phyloP scores from a whole-genome alignment of 2,888 invertebrate species.

The Pteria penguin region DNA sequence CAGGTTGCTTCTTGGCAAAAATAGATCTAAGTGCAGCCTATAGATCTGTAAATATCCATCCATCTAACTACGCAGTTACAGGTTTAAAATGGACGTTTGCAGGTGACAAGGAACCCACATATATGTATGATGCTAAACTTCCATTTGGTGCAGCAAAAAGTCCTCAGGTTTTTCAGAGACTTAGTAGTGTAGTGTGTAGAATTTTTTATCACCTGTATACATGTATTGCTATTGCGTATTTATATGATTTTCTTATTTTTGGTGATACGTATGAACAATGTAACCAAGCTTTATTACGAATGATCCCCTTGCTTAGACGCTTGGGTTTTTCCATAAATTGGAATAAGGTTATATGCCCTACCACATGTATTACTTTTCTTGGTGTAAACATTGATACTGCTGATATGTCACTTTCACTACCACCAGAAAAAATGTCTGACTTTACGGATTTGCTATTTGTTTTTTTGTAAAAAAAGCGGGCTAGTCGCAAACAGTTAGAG shows the following conservation, averaged over 20 bases:
- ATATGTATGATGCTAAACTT: constrained; percentile 10
- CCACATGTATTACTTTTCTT: not conserved
- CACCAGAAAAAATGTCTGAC: not conserved
- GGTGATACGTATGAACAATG: not conserved
- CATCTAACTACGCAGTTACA: not conserved
- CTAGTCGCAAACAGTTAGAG: not conserved
- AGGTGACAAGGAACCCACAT: too few species aligned
- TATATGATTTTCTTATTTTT: constrained; percentile 13
- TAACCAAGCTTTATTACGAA: not conserved
- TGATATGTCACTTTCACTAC: not conserved
- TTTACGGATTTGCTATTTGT: not conserved
- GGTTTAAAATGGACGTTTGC: not conserved
- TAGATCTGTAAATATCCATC: constrained; percentile 6
- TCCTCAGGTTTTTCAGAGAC: constrained; percentile 15
- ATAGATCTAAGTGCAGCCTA: not conserved
- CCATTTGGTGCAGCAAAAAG: constrained; percentile 10
- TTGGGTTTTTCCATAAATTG: constrained; percentile 20
- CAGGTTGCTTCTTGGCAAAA: not conserved
- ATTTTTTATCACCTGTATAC: not conserved
- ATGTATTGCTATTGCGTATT: constrained; percentile 2
- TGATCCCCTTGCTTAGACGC: constrained; percentile 3
- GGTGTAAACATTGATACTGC: not conserved
- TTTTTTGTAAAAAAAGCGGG: not conserved
- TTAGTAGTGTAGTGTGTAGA: constrained; percentile 17
- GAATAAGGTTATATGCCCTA: constrained; percentile 11